Evolutionary conservation across 2,113 vertebrate species (phyloP).

Genomic region (Excalfactoria chinensis): DNA sequence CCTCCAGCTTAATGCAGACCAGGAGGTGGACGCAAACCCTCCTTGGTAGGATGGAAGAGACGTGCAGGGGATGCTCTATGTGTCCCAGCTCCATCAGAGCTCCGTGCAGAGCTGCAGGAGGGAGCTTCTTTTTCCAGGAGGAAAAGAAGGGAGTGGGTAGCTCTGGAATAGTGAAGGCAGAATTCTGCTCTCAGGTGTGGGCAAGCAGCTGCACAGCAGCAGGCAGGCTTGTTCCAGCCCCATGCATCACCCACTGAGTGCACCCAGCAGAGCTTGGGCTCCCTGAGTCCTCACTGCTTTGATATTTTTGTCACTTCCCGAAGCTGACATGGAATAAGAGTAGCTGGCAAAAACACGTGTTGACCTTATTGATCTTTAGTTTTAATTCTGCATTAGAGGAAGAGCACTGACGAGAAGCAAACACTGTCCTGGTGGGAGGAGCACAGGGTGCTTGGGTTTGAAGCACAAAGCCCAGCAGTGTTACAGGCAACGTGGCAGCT

Average conservation of each 20-base stretch:
- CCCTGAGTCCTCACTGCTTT: neutral
- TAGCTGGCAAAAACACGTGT: neutral
- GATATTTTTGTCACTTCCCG: too few species aligned
- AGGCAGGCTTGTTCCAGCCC: neutral
- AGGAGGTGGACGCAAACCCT: neutral
- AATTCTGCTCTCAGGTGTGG: neutral
- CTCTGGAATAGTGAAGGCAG: neutral
- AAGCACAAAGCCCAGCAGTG: neutral
- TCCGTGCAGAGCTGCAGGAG: neutral
- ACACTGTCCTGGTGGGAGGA: neutral
- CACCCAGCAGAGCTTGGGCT: neutral
- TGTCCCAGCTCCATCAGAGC: neutral
- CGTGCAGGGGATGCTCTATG: neutral
- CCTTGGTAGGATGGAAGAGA: neutral
- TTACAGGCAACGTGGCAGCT: neutral
- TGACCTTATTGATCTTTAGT: neutral
- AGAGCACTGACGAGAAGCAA: neutral
- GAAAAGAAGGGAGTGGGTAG: neutral
- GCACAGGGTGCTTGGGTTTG: too few species aligned
- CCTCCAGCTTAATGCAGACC: neutral
- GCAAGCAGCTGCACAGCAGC: neutral
- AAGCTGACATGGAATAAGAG: neutral
- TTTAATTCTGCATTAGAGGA: neutral
- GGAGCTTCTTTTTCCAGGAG: too few species aligned
- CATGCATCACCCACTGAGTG: neutral